Evolutionary conservation across 2,113 vertebrate genomes (phyloP).

Genomic region (Bufo bufo): DNA sequence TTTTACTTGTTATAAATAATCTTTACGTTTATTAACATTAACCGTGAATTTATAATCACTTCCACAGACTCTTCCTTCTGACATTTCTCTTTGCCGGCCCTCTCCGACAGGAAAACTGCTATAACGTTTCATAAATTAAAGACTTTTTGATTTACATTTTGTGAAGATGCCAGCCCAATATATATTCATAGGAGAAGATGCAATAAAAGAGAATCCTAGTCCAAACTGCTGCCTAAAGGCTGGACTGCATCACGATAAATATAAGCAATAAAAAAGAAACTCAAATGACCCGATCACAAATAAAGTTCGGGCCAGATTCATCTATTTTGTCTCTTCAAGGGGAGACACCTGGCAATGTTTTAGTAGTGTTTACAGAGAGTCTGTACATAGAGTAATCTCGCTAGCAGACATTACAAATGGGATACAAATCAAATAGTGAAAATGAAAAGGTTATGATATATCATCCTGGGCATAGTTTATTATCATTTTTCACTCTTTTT

Average conservation of each 20-base stretch:
- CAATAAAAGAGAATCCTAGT: slow-evolving; percentile 35
- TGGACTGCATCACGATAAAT: slow-evolving; percentile 50
- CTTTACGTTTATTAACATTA: slow-evolving; percentile 8
- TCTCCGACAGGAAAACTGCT: slow-evolving; percentile 24
- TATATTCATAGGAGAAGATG: slow-evolving; percentile 39
- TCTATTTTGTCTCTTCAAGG: slow-evolving; percentile 57
- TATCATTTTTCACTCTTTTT: slow-evolving; percentile 54
- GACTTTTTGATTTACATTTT: slow-evolving; percentile 39
- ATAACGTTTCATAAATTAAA: slow-evolving; percentile 37
- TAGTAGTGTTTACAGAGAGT: slow-evolving; percentile 56
- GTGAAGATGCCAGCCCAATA: slow-evolving; percentile 32
- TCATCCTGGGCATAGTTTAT: slow-evolving; percentile 53
- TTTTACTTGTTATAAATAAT: slow-evolving; percentile 19
- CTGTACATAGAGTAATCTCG: slow-evolving; percentile 57
- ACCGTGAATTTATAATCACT: neutral
- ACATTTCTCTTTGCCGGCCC: neutral
- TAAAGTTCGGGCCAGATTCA: slow-evolving; percentile 54
- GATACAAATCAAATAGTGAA: slow-evolving; percentile 53
- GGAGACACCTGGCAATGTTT: slow-evolving; percentile 58
- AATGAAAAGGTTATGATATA: slow-evolving; percentile 47
- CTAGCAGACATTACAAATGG: slow-evolving; percentile 56
- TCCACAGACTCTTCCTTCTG: neutral
- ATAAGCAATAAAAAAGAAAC: slow-evolving; percentile 57
- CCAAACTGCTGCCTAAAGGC: slow-evolving; percentile 41
- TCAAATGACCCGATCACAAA: slow-evolving; percentile 56